Evolutionary conservation across 2,113 vertebrate species (phyloP), one percentile per base, ranked within the genome.

Genomic region (Microcebus griseorufus): DNA sequence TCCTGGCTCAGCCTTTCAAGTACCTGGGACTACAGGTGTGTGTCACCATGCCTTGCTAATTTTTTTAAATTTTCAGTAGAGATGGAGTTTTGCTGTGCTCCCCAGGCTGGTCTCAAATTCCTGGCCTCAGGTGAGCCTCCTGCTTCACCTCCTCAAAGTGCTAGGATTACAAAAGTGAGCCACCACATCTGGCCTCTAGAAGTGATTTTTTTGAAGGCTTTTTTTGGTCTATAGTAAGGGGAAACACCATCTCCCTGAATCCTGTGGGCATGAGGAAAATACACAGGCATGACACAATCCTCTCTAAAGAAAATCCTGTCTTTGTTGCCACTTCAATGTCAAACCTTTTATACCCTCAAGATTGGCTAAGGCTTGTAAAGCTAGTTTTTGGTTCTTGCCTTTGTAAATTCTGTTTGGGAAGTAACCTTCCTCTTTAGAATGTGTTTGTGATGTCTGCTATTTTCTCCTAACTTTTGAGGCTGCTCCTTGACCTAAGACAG

Each of bases 151-250:
- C 23, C n/a, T 6, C n/a, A 70, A 39, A 70, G n/a, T 39, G 69
- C 18, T 70, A 37, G n/a, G n/a, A 70, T 70, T 70, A 70, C n/a
- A 70, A 37, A 20, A 39, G 20, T 70, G 37, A 72, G 23, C 69
- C 37, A 39, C 37, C 10, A 12, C 23, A 72, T 22, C 69, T 37
- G 20, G 37, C 39, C 69, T 20, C 53, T 55, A 70, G 69, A 39
- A 39, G n/a, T 70, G 69, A 37, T 79, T 60, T 88, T 83, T 94
- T 85, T 83, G 51, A 91, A 94, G 78, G 22, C 16, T 91, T 88
- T 60, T 96, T 64, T 86, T 64, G 72, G 16, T 89, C 58, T 93
- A 53, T 65, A 37, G 9, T 25, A n/a, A 96, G 17, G 48, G 34
- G 12, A 94, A 92, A 90, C 8, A 58, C 18, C 23, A 45, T 32